These are phyloP conservation scores for Catalaphyllia jardinei DNA, from an alignment of 64 coral and sea anemone species.

Conservation along the genomic window DNA sequence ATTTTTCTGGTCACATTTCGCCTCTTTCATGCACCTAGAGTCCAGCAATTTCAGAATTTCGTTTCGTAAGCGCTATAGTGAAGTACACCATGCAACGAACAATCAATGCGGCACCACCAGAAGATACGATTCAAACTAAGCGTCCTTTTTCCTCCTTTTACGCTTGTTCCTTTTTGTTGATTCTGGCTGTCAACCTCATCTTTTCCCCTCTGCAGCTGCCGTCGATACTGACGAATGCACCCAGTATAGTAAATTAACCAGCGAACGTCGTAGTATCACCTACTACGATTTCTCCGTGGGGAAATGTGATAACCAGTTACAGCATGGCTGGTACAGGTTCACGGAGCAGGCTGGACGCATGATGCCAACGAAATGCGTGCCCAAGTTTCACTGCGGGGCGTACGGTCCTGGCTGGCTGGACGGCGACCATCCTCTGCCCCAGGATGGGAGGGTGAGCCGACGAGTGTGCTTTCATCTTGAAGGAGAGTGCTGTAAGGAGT, in stretches of 20 bases:
- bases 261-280: not conserved
- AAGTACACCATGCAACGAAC: too few species aligned
- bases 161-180: not conserved
- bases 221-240: slow-evolving; percentile 8
- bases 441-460: slow-evolving; percentile 15
- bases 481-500: slow-evolving; percentile 26
- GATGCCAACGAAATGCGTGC: slow-evolving; percentile 21
- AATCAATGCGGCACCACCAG: too few species aligned
- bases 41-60: too few species aligned
- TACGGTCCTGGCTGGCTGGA: slow-evolving; percentile 28
- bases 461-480: slow-evolving; percentile 37
- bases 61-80: too few species aligned
- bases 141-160: too few species aligned
- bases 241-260: not conserved
- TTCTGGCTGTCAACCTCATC: not conserved
- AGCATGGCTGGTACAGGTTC: slow-evolving; percentile 8
- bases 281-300: not conserved
- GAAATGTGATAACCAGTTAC: not conserved
- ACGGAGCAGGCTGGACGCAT: not conserved
- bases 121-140: too few species aligned
- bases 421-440: slow-evolving; percentile 3
- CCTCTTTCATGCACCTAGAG: too few species aligned
- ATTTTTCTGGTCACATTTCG: too few species aligned
- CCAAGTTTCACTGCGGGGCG: slow-evolving; percentile 8
- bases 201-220: not conserved